These are phyloP conservation scores for Virgularia gustaviana DNA, from an alignment of 92 coral and sea anemone species.

Conservation along the genomic window DNA sequence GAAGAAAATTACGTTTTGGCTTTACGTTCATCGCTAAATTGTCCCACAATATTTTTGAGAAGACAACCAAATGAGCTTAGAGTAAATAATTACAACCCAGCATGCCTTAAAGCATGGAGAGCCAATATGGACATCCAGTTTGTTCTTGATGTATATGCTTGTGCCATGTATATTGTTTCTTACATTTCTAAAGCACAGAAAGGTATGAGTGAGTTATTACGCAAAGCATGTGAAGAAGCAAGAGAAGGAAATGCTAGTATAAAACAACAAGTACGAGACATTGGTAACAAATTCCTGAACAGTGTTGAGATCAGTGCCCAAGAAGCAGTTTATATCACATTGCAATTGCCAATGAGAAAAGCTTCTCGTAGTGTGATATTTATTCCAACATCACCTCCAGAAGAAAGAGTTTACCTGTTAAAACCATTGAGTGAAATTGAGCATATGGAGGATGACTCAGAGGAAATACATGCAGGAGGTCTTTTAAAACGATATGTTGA, in stretches of 20 bases:
- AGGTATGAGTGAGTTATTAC: conserved; percentile 64
- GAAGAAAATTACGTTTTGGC: conserved; percentile 12
- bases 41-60: conserved; percentile 53
- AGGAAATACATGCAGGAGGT: no score
- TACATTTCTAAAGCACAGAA: conserved; percentile 67
- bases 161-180: conserved; percentile 56
- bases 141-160: conserved; percentile 59
- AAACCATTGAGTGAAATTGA: no score
- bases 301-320: conserved; percentile 53
- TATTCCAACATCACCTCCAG: conserved; percentile 44
- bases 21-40: conserved; percentile 19
- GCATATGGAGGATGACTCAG: no score
- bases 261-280: conserved; percentile 59
- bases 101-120: conserved; percentile 62
- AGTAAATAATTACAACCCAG: no score
- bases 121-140: conserved; percentile 65
- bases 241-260: conserved; percentile 51
- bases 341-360: conserved; percentile 51
- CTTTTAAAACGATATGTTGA: no score
- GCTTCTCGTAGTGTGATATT: conserved; percentile 44
- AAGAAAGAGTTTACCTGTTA: no score
- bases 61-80: conserved; percentile 62
- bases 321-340: conserved; percentile 50
- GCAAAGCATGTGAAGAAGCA: conserved; percentile 59
- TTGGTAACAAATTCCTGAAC: conserved; percentile 46